These are phyloP conservation scores for Chloroceryle inda DNA, from an alignment of 2,797 vertebrate species.

Conservation along the genomic window DNA sequence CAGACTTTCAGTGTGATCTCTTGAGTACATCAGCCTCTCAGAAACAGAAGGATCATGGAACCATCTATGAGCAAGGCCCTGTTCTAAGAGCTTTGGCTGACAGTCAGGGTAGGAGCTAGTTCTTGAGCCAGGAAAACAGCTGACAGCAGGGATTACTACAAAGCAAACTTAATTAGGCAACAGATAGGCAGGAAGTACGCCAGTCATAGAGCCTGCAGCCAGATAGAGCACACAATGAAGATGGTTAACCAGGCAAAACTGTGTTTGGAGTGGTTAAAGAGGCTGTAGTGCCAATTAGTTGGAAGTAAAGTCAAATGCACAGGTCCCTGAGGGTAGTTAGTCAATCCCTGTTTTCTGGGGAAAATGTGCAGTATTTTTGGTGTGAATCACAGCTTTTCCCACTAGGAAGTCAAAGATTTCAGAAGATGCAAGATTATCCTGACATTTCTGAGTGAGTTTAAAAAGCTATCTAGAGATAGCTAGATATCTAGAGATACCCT, in stretches of 20 bases:
- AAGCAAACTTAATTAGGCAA: conserved; percentile 68
- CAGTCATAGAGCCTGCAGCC: conserved; percentile 59
- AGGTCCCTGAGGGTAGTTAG: neutral
- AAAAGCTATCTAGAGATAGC: neutral
- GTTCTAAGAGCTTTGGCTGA: neutral
- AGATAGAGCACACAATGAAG: neutral
- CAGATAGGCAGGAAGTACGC: conserved; percentile 65
- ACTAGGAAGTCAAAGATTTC: neutral
- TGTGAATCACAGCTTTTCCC: neutral
- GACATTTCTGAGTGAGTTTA: neutral
- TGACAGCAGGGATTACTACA: conserved; percentile 36
- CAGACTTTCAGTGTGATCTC: neutral
- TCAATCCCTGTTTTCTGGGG: neutral
- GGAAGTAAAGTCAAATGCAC: neutral
- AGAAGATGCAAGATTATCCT: neutral
- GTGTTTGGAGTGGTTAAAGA: neutral
- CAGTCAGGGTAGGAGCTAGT: conserved; percentile 5
- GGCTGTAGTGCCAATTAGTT: conserved; percentile 9
- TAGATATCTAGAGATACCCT: neutral
- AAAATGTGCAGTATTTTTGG: neutral
- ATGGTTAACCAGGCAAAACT: conserved; percentile 1
- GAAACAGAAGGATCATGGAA: neutral
- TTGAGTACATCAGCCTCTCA: neutral
- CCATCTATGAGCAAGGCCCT: neutral
- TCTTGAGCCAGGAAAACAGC: conserved; percentile 24